These are phyloP conservation scores for Aporophyla nigra DNA, from an alignment of 2,888 invertebrate genomes.

Conservation along the genomic window DNA sequence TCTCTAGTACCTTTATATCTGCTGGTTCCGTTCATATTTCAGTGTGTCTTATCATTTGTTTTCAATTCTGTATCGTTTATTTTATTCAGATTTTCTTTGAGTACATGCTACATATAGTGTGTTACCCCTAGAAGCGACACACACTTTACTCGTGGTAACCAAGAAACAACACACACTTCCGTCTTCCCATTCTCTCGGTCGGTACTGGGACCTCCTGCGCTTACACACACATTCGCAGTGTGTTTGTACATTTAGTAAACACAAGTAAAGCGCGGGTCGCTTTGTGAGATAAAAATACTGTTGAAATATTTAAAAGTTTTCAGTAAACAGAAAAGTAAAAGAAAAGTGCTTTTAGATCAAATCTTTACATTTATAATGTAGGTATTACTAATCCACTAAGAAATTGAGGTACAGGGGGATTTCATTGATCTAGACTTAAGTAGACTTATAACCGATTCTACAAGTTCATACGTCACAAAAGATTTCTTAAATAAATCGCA, in stretches of 20 bases:
- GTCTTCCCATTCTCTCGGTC: too few relatives aligned
- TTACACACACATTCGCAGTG: too few relatives aligned
- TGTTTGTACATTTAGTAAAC: too few relatives aligned
- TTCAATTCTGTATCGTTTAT: conserved; percentile 9
- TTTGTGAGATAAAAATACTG: too few relatives aligned
- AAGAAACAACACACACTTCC: too few relatives aligned
- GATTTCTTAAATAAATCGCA: neutral
- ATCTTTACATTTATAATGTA: neutral
- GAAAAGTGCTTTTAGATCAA: neutral
- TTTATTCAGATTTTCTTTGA: neutral
- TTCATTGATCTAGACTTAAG: conserved; percentile 1
- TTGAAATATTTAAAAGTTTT: neutral
- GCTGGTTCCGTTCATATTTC: conserved; percentile 44
- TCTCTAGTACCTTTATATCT: conserved; percentile 45
- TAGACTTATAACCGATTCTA: neutral
- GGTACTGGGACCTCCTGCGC: too few relatives aligned
- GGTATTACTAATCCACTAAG: neutral
- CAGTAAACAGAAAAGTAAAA: neutral
- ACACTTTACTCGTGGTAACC: too few relatives aligned
- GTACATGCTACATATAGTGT: too few relatives aligned
- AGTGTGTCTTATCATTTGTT: conserved; percentile 31
- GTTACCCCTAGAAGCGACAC: too few relatives aligned
- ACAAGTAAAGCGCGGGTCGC: too few relatives aligned
- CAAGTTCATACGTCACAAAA: neutral
- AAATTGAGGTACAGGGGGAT: neutral